Conservation (phyloP, 2,888 invertebrate genomes). For the Notocelia uddmanniana region DNA sequence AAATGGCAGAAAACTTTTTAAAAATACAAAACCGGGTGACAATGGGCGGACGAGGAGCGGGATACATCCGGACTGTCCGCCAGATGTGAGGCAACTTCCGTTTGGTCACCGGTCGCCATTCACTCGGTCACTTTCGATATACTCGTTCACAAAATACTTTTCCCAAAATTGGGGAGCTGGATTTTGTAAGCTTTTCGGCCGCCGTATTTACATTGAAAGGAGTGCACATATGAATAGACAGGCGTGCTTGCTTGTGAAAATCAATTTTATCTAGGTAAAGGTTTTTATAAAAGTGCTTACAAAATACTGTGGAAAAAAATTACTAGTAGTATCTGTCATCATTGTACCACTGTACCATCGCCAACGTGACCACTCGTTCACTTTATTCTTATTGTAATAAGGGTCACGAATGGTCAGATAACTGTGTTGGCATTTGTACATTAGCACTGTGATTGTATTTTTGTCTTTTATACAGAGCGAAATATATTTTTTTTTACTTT, state of each 20-base stretch:
- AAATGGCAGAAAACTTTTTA: slow-evolving; percentile 30
- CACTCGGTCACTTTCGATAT: slow-evolving; percentile 37
- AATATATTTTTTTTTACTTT: too few relatives aligned
- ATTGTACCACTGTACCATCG: too few relatives aligned
- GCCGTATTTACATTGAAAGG: slow-evolving; percentile 10
- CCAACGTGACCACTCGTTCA: too few relatives aligned
- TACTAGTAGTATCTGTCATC: too few relatives aligned
- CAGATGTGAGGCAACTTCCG: slow-evolving; percentile 42
- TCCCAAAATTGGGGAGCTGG: slow-evolving; percentile 19
- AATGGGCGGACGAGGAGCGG: slow-evolving; percentile 32
- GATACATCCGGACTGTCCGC: slow-evolving; percentile 42
- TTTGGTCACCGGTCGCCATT: slow-evolving; percentile 38
- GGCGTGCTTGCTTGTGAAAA: not conserved
- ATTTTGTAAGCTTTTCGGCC: slow-evolving; percentile 22
- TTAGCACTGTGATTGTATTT: too few relatives aligned
- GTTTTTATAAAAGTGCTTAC: not conserved
- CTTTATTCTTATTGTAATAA: too few relatives aligned
- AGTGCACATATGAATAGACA: not conserved
- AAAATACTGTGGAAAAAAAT: not conserved
- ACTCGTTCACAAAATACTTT: slow-evolving; percentile 31
- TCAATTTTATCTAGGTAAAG: not conserved
- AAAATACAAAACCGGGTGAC: slow-evolving; percentile 39
- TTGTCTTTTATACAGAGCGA: too few relatives aligned
- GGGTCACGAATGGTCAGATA: too few relatives aligned
- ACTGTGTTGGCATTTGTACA: too few relatives aligned